Conservation (phyloP, 2,113 vertebrate species). For the Turnix velox region DNA sequence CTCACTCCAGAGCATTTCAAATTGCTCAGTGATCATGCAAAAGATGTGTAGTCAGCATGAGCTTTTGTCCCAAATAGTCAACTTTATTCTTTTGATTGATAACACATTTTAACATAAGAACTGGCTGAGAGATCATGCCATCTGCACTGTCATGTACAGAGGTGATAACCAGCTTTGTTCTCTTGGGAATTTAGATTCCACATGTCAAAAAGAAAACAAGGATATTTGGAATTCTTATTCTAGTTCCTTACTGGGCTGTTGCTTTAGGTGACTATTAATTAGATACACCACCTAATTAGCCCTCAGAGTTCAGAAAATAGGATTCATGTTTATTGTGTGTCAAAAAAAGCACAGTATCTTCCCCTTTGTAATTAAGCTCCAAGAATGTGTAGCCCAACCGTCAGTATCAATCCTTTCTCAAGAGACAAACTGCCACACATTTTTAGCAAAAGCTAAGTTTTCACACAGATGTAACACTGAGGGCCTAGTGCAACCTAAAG, state of each 20-base stretch:
- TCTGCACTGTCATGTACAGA: neutral
- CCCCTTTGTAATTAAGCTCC: neutral
- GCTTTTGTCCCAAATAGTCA: neutral
- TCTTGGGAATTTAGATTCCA: neutral
- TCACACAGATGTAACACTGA: neutral
- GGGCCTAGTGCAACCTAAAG: neutral
- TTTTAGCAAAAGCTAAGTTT: neutral
- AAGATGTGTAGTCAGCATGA: neutral
- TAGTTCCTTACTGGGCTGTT: neutral
- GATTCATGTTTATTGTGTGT: neutral
- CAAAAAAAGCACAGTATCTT: neutral
- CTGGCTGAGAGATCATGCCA: neutral
- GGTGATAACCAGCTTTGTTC: neutral
- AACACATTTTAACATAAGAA: neutral
- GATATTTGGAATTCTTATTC: neutral
- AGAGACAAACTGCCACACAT: neutral
- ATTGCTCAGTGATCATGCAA: neutral
- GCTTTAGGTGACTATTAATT: neutral
- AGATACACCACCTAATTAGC: neutral
- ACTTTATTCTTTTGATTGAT: neutral
- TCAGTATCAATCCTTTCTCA: neutral
- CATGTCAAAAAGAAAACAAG: neutral
- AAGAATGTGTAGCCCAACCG: neutral
- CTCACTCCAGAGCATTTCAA: neutral
- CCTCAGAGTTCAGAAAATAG: neutral